A percentile compares a stretch with the other conserved stretches of the same genome.
phyloP scores from a whole-genome alignment of 2,113 vertebrate species.

The Lycocorax pyrrhopterus region DNA sequence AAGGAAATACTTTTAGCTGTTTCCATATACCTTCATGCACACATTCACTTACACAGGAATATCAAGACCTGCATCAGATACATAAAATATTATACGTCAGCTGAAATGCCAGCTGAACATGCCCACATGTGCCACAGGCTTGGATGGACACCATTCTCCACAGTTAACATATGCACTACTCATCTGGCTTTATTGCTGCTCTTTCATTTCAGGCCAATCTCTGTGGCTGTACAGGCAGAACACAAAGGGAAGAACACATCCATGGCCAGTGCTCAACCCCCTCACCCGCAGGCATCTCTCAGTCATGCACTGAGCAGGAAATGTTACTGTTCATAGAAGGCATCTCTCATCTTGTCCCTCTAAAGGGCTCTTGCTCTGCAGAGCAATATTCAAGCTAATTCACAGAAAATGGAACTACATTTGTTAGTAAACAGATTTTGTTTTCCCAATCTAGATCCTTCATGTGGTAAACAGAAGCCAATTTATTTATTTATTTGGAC shows the following conservation, averaged over 20 bases:
- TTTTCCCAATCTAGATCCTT: neutral
- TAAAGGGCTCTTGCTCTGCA: neutral
- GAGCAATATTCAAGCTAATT: neutral
- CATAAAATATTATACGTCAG: neutral
- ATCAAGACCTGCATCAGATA: neutral
- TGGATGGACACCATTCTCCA: neutral
- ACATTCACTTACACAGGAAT: rapidly evolving
- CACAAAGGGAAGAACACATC: neutral
- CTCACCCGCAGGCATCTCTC: neutral
- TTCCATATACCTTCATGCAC: neutral
- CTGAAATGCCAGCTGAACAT: neutral
- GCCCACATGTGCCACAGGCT: neutral
- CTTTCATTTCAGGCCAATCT: neutral
- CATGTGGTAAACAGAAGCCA: neutral
- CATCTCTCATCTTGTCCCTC: neutral
- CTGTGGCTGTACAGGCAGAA: neutral
- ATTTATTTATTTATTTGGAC: neutral
- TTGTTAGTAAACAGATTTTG: neutral
- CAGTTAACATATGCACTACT: neutral
- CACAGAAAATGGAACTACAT: neutral
- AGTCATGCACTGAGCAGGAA: neutral
- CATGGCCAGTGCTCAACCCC: neutral
- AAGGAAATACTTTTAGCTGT: neutral
- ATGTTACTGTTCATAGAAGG: neutral
- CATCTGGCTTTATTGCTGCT: neutral